phyloP scores from a whole-genome alignment of 2,113 vertebrate genomes.

The Lipotes vexillifer region DNA sequence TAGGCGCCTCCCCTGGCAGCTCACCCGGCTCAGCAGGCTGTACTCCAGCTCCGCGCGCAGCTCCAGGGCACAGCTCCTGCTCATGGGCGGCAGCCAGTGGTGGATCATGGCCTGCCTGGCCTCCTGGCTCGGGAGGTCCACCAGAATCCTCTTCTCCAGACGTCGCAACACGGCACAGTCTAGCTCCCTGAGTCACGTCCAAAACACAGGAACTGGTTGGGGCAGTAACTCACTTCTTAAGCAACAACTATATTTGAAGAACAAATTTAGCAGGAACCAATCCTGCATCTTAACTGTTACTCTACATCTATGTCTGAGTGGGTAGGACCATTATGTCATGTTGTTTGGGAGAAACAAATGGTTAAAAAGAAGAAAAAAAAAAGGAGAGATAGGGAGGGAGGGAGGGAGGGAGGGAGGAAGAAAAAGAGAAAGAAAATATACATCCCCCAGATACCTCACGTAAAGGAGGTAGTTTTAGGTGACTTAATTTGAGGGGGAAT shows the following conservation, averaged over 20 bases:
- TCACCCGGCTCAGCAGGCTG: slow-evolving; percentile 84
- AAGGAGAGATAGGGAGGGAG: not conserved
- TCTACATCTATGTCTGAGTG: not conserved
- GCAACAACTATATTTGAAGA: not conserved
- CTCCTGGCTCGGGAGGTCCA: slow-evolving; percentile 86
- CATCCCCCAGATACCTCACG: not conserved
- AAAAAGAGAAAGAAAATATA: not conserved
- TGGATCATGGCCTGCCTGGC: slow-evolving; percentile 91
- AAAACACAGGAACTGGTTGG: not conserved
- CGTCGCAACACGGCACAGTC: slow-evolving; percentile 94
- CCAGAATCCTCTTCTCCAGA: slow-evolving; percentile 95
- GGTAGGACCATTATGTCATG: not conserved
- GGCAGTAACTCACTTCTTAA: not conserved
- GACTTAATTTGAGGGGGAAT: not conserved
- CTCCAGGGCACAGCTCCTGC: slow-evolving; percentile 82
- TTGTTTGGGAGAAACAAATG: not conserved
- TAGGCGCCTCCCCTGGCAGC: not conserved
- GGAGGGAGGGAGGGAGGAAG: not conserved
- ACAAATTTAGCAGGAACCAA: not conserved
- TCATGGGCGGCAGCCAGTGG: slow-evolving; percentile 93
- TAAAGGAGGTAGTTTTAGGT: not conserved
- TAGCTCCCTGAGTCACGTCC: slow-evolving; percentile 86
- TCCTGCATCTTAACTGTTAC: not conserved
- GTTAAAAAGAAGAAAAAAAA: not conserved
- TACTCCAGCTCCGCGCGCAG: slow-evolving; percentile 89